Evolutionary conservation across 1,140 invertebrate species (phyloP).

Genomic region (Hypothenemus hampei): DNA sequence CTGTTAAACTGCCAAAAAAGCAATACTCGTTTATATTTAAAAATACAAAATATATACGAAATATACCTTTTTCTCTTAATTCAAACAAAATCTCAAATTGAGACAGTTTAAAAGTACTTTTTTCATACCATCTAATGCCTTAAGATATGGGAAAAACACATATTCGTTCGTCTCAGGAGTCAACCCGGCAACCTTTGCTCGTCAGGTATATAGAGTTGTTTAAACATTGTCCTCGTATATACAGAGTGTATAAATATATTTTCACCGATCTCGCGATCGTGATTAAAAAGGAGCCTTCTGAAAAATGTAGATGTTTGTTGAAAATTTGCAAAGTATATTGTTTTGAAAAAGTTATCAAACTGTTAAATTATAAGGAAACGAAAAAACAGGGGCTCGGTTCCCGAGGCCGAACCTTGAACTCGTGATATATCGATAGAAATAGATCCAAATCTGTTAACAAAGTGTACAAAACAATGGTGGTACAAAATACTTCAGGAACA

Average conservation of each 20-base stretch:
- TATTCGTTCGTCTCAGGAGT: conserved; percentile 38
- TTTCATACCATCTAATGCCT: conserved; percentile 43
- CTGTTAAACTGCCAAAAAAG: conserved; percentile 15
- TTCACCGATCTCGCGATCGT: conserved; percentile 7
- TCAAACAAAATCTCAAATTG: too few species aligned
- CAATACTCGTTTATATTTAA: conserved; percentile 8
- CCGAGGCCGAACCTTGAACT: too few species aligned
- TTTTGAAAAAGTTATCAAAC: conserved; percentile 26
- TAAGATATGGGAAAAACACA: conserved; percentile 35
- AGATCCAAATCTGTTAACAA: conserved; percentile 20
- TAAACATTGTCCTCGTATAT: conserved; percentile 16
- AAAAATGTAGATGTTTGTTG: conserved; percentile 29
- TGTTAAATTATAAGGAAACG: too few species aligned
- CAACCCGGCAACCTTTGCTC: conserved; percentile 30
- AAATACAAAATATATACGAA: conserved; percentile 2
- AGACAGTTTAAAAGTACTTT: too few species aligned
- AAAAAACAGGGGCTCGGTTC: too few species aligned
- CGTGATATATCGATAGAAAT: too few species aligned
- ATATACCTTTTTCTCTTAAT: too few species aligned
- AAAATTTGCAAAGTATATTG: conserved; percentile 32
- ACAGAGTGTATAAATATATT: conserved; percentile 22
- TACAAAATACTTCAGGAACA: conserved; percentile 44
- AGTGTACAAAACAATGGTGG: conserved; percentile 41
- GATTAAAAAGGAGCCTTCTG: conserved; percentile 23
- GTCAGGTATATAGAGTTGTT: conserved; percentile 26